Evolutionary conservation across 2,888 invertebrate genomes (phyloP).

Genomic region (Cremastobaeus sp.): DNA sequence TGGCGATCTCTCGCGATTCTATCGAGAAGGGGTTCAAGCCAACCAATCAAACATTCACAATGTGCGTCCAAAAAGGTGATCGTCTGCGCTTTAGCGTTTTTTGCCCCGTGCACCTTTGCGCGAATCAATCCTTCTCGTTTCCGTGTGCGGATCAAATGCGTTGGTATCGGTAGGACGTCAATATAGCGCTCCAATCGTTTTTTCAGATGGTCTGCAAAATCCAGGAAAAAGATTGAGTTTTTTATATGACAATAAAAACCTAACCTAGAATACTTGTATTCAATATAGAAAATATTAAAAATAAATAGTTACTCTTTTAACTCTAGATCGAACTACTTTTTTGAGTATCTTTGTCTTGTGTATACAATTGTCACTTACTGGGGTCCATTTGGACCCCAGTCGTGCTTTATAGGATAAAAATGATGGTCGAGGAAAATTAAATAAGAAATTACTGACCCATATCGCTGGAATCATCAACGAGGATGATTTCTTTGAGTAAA

Average conservation of each 20-base stretch:
- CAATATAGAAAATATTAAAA: no score
- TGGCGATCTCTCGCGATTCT: slow-evolving; percentile 90
- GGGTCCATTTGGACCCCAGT: no score
- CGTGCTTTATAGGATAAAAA: no score
- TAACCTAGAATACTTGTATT: no score
- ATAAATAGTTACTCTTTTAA: no score
- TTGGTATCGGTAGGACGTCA: slow-evolving; percentile 89
- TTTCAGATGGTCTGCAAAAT: slow-evolving; percentile 88
- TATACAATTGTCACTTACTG: no score
- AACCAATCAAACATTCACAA: slow-evolving; percentile 97
- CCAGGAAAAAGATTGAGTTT: no score
- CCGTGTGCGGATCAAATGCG: slow-evolving; percentile 92
- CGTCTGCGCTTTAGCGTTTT: slow-evolving; percentile 93
- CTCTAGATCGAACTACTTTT: no score
- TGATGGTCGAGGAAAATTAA: neutral
- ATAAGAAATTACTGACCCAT: slow-evolving; percentile 85
- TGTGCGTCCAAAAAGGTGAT: slow-evolving; percentile 99
- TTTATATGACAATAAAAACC: no score
- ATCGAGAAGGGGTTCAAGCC: slow-evolving; percentile 95
- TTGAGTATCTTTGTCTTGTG: no score
- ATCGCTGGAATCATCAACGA: slow-evolving; percentile 99
- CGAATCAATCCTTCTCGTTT: slow-evolving; percentile 97
- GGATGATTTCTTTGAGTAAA: slow-evolving; percentile 94
- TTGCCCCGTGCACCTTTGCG: slow-evolving; percentile 95
- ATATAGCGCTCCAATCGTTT: slow-evolving; percentile 93